Base-by-base conservation (phyloP, 23 tunicate genomes). In the Clavelina lepadiformis region DNA sequence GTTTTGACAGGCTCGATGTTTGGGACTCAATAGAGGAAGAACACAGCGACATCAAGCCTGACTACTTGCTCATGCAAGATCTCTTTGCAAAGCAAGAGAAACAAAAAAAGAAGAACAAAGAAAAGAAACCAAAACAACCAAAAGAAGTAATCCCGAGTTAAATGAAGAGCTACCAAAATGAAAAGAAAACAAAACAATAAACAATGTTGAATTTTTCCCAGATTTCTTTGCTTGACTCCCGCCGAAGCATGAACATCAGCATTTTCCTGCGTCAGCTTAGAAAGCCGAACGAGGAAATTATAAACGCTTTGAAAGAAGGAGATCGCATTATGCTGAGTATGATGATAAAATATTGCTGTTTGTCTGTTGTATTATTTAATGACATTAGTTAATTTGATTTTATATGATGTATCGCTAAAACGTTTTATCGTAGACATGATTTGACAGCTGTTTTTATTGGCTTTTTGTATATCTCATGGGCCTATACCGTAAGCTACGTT, bases 221-320 rank as follows among this genome's bases (percentile, higher is more conserved):
- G 72, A 54, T 78, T 20, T 46, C 75, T 29, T 34, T 85, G 62
- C 41, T 78, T 1, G 96, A 87, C 56, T 35, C 59, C 27, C 78
- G 76, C 11, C 46, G 82, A 49, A 80, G 88, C 28, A 26, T 87
- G 62, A 80, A 80, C 65, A 80, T 87, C 75, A 73, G 61, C 46
- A 87, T 87, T 3, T 87, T 87, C 59, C 47, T 87, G 13, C 77
- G 76, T 24, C 96, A 87, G 47, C 74, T 87, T 56, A 61, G 77
- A 34, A 56, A 58, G 28, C 49, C 70, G 0, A 64, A 82, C 56
- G 70, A 71, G 3, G 67, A 65, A 38, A 87, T 87, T 55, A 73
- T 87, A 19, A 41, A 47, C 31, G 66, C 70, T 1, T 53, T 87
- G 60, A 73, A 27, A 11, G 46, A 51, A 19, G 69, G 69, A 36